Base-by-base conservation (phyloP, 2,797 vertebrate genomes). In the Scolopax bukidnonensis region DNA sequence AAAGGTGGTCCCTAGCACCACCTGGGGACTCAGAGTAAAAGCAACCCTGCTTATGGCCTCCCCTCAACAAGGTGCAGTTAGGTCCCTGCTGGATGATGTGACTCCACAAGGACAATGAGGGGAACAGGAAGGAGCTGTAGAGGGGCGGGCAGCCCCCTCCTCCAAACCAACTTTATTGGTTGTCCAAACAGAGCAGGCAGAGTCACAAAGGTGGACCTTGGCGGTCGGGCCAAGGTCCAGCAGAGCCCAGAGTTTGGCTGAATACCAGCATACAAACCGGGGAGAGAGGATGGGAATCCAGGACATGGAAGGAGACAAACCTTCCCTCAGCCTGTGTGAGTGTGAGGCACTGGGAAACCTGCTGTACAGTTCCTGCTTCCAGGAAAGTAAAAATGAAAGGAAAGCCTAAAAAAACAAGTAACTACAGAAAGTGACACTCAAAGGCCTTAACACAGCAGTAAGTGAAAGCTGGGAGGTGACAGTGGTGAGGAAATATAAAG, bases 121-220 rank as follows among this genome's bases (percentile, higher is more conserved):
- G 13, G 18, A 70, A 30, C 3, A 63, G 27, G 51, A 53, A 53
- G 51, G 51, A 53, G 27, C 51, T 53, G 51, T 30, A 30, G 27
- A 53, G 51, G 51, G n/a, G 18, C 23, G 20, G 24, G 25, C 40
- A 91, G 56, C 4, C 25, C 20, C 18, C 24, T 53, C 13, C 61
- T 53, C 13, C 53, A 79, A 90, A 65, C 15, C 25, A 33, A 9
- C 18, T 96, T 95, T 96, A 94, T 92, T 94, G 33, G 6, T 59
- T 91, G 30, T 87, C 24, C 40, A 60, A 47, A n/a, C 33, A 81
- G 28, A 70, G 25, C n/a, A 71, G 38, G 27, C 20, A 91, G 36
- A 76, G 25, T 47, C 60, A 67, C 1, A 1, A 70, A 53, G 23
- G 36, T 36, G 36, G 36, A 36, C 30, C 36, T 60, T 25, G 17